Evolutionary conservation across 2,797 vertebrate species (phyloP), one percentile per base, ranked within the genome.

Genomic region (Amblyopsis hoosieri): DNA sequence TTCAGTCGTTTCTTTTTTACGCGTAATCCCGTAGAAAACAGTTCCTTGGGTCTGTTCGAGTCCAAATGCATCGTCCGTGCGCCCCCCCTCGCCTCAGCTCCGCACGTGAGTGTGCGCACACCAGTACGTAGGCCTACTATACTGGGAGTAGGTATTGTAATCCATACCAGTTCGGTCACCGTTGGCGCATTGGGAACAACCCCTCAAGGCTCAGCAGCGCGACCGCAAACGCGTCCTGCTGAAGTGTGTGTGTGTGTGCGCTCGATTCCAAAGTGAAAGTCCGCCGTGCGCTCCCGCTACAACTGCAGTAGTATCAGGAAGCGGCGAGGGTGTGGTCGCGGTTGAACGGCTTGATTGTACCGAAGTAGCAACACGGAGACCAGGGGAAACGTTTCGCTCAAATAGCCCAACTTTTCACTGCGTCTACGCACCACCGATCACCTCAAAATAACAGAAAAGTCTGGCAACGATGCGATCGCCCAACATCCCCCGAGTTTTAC

Each of bases 311-410:
- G 82, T 67, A 90, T 91, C 92, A 94, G 93, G 95, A 95, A 92
- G 93, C 89, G 53, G 84, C 81, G 95, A 96, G 95, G 96, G 95
- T 95, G 96, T 95, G 95, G 96, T 92, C 92, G 86, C 77, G 72
- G 74, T 86, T 69, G 77, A 84, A 75, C 85, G 72, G 75, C 81
- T 66, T 72, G 71, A 64, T 62, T 70, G 79, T 64, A 66, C 62
- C 74, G 12, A 71, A 78, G 73, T 57, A 67, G 75, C 67, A 63
- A 77, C 60, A 71, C 71, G 62, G 67, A 71, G 72, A 54, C 55
- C 66, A 62, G 60, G 68, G 78, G 45, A 60, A 47, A 60, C 65
- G 47, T 70, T 49, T 17, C 37, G 42, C n/a, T 17, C 0, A 62
- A 53, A 19, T 62, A 65, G 14, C 51, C 33, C 5, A 52, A 63